A percentile compares a stretch with the other conserved stretches of the same genome.
phyloP scores from a whole-genome alignment of 92 coral and sea anemone genomes.

The Phenganax marumi region DNA sequence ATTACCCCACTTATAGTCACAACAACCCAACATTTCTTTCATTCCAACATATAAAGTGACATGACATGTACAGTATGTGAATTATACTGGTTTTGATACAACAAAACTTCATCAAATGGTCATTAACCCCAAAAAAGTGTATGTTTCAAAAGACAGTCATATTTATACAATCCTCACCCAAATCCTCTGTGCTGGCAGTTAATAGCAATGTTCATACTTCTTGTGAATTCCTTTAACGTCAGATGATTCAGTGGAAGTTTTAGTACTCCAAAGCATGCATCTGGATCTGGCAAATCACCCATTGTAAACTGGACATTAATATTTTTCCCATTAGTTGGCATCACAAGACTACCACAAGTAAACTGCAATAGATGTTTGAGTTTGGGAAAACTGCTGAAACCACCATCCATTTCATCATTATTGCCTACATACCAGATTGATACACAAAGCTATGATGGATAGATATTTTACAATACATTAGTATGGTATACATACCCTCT shows the following conservation, averaged over 20 bases:
- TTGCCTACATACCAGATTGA: neutral
- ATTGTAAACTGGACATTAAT: neutral
- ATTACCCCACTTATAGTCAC: no score
- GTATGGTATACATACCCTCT: neutral
- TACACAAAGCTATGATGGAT: no score
- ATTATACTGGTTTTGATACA: no score
- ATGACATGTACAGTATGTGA: no score
- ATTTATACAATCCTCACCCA: neutral
- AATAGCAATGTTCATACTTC: slow-evolving; percentile 8
- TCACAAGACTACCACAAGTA: slow-evolving; percentile 9
- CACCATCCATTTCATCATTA: neutral
- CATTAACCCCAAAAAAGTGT: no score
- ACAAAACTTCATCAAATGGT: no score
- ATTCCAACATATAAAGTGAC: no score
- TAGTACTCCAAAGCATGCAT: neutral
- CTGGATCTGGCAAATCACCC: slow-evolving; percentile 14
- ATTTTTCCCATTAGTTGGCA: neutral
- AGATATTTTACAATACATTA: no score
- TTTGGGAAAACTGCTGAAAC: neutral
- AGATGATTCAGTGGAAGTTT: slow-evolving; percentile 1
- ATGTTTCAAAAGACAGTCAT: no score
- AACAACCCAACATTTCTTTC: no score
- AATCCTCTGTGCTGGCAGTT: slow-evolving; percentile 23
- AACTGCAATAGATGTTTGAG: slow-evolving; percentile 13
- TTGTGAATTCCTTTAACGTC: neutral